Conservation (phyloP, 2,888 invertebrate species). For the Nematopogon swammerdamellus region DNA sequence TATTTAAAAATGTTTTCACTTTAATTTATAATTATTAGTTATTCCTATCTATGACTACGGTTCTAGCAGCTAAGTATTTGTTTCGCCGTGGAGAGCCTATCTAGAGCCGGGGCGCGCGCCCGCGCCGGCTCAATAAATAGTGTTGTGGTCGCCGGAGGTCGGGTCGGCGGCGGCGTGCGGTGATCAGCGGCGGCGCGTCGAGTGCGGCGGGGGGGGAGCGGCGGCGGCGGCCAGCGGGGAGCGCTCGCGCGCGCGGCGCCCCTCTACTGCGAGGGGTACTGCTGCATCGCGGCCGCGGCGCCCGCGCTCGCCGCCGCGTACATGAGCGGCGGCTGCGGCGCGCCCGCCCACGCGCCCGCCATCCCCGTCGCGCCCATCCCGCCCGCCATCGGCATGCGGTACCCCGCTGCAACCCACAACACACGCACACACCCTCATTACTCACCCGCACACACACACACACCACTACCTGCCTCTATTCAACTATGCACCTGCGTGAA, state of each 20-base stretch:
- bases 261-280: constrained; percentile 82
- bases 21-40: constrained; percentile 36
- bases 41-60: constrained; percentile 14
- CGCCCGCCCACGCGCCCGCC: constrained; percentile 51
- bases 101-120: too few species aligned
- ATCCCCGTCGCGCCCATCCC: constrained; percentile 43
- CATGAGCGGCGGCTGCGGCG: constrained; percentile 62
- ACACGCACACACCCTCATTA: background rate
- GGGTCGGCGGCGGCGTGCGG: constrained; percentile 4
- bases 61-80: constrained; percentile 5
- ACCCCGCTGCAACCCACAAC: constrained; percentile 36
- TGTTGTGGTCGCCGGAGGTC: constrained; percentile 3
- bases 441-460: constrained; percentile 9
- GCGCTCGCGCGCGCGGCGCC: constrained; percentile 6
- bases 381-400: constrained; percentile 62
- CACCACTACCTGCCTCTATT: background rate
- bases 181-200: too few species aligned
- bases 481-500: too few species aligned
- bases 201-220: constrained; percentile 10
- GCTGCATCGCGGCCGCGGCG: constrained; percentile 68
- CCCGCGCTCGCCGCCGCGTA: constrained; percentile 78
- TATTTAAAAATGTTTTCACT: constrained; percentile 33
- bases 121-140: constrained; percentile 5
- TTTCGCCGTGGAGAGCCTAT: background rate
- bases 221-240: constrained; percentile 8